Percentiles rank a stretch among this genome's conserved stretches.
These are phyloP conservation scores for Gandaritis pyraliata DNA, from an alignment of 2,888 invertebrate genomes.

Conservation along the genomic window DNA sequence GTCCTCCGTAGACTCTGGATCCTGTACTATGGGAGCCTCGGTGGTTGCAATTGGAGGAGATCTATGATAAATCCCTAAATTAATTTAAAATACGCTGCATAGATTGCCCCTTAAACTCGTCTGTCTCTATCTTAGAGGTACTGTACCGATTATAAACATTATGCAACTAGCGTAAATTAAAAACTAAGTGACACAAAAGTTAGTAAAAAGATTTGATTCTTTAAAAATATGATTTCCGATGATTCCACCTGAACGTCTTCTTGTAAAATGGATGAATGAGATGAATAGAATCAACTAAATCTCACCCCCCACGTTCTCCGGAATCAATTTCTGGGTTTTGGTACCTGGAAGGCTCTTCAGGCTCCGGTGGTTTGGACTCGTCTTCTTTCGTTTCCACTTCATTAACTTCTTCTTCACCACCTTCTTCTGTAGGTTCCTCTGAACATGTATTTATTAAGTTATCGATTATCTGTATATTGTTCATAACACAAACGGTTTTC, in stretches of 20 bases:
- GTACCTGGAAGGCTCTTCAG: slow-evolving; percentile 76
- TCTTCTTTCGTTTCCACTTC: slow-evolving; percentile 44
- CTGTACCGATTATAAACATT: no score
- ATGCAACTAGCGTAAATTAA: no score
- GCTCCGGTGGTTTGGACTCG: slow-evolving; percentile 47
- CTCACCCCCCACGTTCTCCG: slow-evolving; percentile 72
- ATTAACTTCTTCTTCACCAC: slow-evolving; percentile 36
- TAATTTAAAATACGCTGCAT: not conserved
- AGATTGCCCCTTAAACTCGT: no score
- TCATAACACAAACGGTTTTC: not conserved
- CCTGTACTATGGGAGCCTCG: slow-evolving; percentile 57
- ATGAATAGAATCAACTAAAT: slow-evolving; percentile 47
- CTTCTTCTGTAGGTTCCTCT: slow-evolving; percentile 42
- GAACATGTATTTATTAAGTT: slow-evolving; percentile 5
- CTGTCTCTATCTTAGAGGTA: no score
- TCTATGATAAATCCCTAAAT: slow-evolving; percentile 8
- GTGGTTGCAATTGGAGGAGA: slow-evolving; percentile 41
- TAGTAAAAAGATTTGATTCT: not conserved
- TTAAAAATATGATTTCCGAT: slow-evolving; percentile 4
- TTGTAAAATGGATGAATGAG: slow-evolving; percentile 32
- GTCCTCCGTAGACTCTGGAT: slow-evolving; percentile 61
- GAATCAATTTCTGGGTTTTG: slow-evolving; percentile 71
- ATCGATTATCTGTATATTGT: not conserved
- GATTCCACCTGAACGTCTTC: slow-evolving; percentile 22
- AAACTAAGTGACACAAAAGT: no score